These are phyloP conservation scores for Drosophila paramelanica DNA, from an alignment of 2,888 invertebrate genomes.

Conservation along the genomic window DNA sequence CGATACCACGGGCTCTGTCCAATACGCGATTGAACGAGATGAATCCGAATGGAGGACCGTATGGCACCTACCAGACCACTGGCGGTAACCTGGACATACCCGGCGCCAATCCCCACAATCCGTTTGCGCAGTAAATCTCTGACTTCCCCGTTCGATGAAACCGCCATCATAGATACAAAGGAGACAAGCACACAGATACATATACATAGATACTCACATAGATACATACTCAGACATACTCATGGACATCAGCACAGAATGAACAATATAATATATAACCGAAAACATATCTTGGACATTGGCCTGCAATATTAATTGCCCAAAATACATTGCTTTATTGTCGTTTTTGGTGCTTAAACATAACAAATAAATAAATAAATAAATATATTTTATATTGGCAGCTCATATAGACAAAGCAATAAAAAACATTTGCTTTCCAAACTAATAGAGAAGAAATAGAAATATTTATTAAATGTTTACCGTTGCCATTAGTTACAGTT, in stretches of 20 bases:
- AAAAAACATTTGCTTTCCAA: conserved; percentile 17
- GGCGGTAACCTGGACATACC: conserved; percentile 90
- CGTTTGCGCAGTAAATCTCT: conserved; percentile 84
- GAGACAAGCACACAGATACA: no score
- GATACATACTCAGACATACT: conserved; percentile 17
- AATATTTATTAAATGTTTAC: conserved; percentile 19
- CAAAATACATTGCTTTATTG: conserved; percentile 67
- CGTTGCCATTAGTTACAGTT: conserved; percentile 7
- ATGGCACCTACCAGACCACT: conserved; percentile 90
- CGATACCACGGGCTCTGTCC: conserved; percentile 93
- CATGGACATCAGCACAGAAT: conserved; percentile 18
- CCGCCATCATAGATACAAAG: no score
- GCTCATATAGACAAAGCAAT: not conserved
- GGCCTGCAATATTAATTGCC: conserved; percentile 77
- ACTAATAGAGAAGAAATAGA: conserved; percentile 4
- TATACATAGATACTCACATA: not conserved
- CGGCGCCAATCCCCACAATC: conserved; percentile 86
- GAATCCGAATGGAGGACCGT: conserved; percentile 87
- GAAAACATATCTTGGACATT: conserved; percentile 80
- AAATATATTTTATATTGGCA: conserved; percentile 29
- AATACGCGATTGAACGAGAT: conserved; percentile 92
- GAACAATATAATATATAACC: conserved; percentile 61
- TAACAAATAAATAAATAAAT: conserved; percentile 18
- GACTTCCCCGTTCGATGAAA: conserved; percentile 4
- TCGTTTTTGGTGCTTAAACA: conserved; percentile 55